Conservation (phyloP, 2,113 vertebrate species). For the Campylomormyrus tamandua region DNA sequence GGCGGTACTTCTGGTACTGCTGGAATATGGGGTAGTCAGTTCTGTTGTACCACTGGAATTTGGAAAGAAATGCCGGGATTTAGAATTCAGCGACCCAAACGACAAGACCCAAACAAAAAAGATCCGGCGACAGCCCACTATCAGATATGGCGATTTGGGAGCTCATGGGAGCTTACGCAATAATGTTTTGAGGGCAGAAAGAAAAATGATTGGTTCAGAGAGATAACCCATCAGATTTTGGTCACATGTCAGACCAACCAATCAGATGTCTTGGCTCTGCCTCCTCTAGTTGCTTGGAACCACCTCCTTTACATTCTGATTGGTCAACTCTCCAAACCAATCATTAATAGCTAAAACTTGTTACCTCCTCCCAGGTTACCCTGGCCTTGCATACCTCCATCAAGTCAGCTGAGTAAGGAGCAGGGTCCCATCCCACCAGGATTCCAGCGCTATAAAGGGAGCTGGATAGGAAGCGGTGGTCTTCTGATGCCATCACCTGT, state of each 20-base stretch:
- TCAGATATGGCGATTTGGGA: neutral
- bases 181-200: neutral
- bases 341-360: neutral
- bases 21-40: slow-evolving; percentile 70
- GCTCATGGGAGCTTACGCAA: neutral
- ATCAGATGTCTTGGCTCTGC: neutral
- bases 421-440: slow-evolving; percentile 69
- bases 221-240: neutral
- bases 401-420: slow-evolving; percentile 63
- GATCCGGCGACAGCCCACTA: neutral
- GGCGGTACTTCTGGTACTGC: slow-evolving; percentile 61
- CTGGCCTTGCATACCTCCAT: slow-evolving; percentile 47
- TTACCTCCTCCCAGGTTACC: neutral
- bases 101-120: neutral
- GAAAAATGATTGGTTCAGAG: neutral
- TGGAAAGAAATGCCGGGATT: neutral
- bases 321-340: neutral
- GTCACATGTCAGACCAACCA: neutral
- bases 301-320: neutral
- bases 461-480: slow-evolving; percentile 64
- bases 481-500: slow-evolving; percentile 64
- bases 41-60: slow-evolving; percentile 60
- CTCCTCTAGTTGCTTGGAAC: neutral
- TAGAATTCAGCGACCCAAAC: neutral
- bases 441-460: slow-evolving; percentile 62